A percentile compares a stretch with the other conserved stretches of the same genome.
Conservation (phyloP, 2,797 vertebrate genomes). For the Apodemus agrarius region DNA sequence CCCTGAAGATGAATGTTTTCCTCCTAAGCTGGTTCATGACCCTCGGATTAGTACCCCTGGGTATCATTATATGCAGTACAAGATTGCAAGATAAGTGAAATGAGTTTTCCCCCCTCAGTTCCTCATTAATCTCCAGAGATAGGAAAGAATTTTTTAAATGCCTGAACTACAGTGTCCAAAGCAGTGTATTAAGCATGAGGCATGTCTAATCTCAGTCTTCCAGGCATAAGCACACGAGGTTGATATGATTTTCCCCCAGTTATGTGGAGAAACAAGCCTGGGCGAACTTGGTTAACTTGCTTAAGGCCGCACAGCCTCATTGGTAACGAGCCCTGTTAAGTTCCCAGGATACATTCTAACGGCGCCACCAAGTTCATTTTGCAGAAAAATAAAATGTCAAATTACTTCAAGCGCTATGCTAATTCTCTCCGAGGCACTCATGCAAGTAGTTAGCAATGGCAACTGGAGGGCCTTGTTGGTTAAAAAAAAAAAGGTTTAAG, state of each 20-base stretch:
- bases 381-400: slow-evolving; percentile 31
- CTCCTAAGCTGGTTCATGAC: slow-evolving; percentile 35
- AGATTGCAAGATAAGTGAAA: slow-evolving; percentile 36
- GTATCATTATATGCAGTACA: slow-evolving; percentile 43
- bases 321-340: background rate
- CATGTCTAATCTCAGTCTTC: background rate
- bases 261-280: background rate
- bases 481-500: background rate
- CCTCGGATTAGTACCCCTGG: background rate
- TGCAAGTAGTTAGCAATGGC: background rate
- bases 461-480: background rate
- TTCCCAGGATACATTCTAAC: background rate
- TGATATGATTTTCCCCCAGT: background rate
- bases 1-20: slow-evolving; percentile 29
- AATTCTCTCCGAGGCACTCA: background rate
- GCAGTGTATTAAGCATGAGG: background rate
- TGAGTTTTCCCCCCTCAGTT: background rate
- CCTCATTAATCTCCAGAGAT: slow-evolving; percentile 25
- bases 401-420: background rate
- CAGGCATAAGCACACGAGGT: background rate
- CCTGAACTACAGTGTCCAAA: background rate
- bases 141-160: background rate
- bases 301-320: background rate
- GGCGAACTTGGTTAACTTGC: background rate
- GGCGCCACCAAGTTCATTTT: background rate